A percentile compares a stretch with the other conserved stretches of the same genome.
phyloP scores from a whole-genome alignment of 2,888 invertebrate species.

The Germaria angustata region DNA sequence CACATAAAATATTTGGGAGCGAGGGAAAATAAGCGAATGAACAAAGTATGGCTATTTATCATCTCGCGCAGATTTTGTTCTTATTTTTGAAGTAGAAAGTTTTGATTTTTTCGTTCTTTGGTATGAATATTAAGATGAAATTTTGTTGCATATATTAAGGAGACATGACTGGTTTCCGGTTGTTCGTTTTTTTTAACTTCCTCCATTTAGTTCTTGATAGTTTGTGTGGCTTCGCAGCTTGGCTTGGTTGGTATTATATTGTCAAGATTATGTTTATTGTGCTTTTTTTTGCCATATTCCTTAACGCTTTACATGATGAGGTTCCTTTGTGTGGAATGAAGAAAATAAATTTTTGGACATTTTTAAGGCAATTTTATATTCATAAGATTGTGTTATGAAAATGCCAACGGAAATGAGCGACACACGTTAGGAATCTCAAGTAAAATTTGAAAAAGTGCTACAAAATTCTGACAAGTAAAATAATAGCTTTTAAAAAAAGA shows the following conservation, averaged over 20 bases:
- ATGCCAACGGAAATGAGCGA: slow-evolving; percentile 70
- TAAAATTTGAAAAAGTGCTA: slow-evolving; percentile 8
- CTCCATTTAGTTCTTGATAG: slow-evolving; percentile 20
- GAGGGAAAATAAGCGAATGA: slow-evolving; percentile 8
- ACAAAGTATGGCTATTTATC: slow-evolving; percentile 59
- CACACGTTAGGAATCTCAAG: slow-evolving; percentile 65
- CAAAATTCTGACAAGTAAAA: slow-evolving; percentile 40
- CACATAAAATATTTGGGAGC: slow-evolving; percentile 1
- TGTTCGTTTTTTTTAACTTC: slow-evolving; percentile 27
- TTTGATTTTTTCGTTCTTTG: slow-evolving; percentile 43
- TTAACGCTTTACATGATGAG: slow-evolving; percentile 39
- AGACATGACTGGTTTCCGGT: slow-evolving; percentile 66
- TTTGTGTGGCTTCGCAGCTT: slow-evolving; percentile 21
- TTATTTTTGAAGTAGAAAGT: slow-evolving; percentile 18
- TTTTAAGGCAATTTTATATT: slow-evolving; percentile 64
- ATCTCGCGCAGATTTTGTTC: slow-evolving; percentile 26
- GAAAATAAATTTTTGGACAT: slow-evolving; percentile 42
- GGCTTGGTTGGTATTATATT: slow-evolving; percentile 36
- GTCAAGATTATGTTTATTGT: slow-evolving; percentile 55
- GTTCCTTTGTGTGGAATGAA: slow-evolving; percentile 29
- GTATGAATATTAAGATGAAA: slow-evolving; percentile 56
- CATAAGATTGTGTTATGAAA: slow-evolving; percentile 68
- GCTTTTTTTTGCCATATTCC: slow-evolving; percentile 42
- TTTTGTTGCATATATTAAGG: slow-evolving; percentile 69
- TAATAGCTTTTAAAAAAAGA: slow-evolving; percentile 25